phyloP scores from a whole-genome alignment of 2,113 vertebrate genomes.

The Osmerus mordax region DNA sequence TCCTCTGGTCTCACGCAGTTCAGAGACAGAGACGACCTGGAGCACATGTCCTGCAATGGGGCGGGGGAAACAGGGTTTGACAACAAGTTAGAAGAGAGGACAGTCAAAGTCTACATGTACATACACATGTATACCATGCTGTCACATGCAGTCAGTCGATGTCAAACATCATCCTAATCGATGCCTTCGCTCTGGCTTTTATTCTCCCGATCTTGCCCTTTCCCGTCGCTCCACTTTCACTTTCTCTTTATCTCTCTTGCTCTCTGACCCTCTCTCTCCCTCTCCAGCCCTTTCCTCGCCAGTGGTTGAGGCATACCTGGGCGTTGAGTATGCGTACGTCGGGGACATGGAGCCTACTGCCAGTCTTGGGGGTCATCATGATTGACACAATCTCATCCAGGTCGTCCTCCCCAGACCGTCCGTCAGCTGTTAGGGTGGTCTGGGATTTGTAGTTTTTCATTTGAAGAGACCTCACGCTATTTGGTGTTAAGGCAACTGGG shows the following conservation, averaged over 20 bases:
- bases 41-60: constrained; percentile 59
- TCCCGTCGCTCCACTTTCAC: too few species aligned
- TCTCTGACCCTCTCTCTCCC: too few species aligned
- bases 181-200: too few species aligned
- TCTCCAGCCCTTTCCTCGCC: not conserved
- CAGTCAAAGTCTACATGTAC: not conserved
- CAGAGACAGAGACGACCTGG: constrained; percentile 26
- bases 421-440: constrained; percentile 35
- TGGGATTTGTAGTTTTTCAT: constrained; percentile 52
- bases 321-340: constrained; percentile 52
- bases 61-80: not conserved
- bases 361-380: constrained; percentile 62
- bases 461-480: constrained; percentile 28
- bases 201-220: too few species aligned
- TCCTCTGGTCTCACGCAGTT: constrained; percentile 61
- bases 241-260: too few species aligned
- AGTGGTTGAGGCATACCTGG: constrained; percentile 63
- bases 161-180: too few species aligned
- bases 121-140: too few species aligned
- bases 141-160: too few species aligned
- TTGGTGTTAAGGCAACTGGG: constrained; percentile 26
- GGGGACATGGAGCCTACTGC: constrained; percentile 54
- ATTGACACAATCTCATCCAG: constrained; percentile 62
- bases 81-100: not conserved
- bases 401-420: constrained; percentile 49